Conservation (phyloP, 2,113 vertebrate species). For the Gnathonemus echidnorhynchus region DNA sequence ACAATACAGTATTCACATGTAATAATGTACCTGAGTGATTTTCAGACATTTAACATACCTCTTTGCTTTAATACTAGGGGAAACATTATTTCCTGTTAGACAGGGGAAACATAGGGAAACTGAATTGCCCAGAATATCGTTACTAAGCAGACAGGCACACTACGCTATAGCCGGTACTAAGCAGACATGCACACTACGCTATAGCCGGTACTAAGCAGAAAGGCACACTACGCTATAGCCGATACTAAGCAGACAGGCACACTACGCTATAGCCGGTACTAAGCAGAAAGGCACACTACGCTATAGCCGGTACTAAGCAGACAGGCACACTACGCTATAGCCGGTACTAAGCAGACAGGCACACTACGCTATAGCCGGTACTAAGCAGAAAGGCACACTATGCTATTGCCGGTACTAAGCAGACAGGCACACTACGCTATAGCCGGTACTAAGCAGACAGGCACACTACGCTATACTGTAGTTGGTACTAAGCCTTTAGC, state of each 20-base stretch:
- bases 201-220: background rate
- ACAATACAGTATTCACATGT: too few species aligned
- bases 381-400: background rate
- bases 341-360: background rate
- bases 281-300: background rate
- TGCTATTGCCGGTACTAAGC: background rate
- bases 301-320: background rate
- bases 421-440: background rate
- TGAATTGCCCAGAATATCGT: too few species aligned
- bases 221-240: background rate
- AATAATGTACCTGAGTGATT: too few species aligned
- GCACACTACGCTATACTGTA: conserved; percentile 57
- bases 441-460: conserved; percentile 34
- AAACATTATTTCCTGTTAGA: too few species aligned
- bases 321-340: background rate
- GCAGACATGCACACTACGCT: background rate
- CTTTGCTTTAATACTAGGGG: too few species aligned
- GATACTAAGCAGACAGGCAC: background rate
- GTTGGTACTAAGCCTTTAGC: conserved; percentile 62
- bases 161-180: background rate
- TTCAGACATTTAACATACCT: too few species aligned
- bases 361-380: background rate
- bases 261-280: background rate
- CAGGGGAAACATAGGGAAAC: too few species aligned
- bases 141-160: background rate